Evolutionary conservation across 1,140 invertebrate genomes (phyloP), one percentile per base, ranked within the genome.

Genomic region (Eumaeus atala): DNA sequence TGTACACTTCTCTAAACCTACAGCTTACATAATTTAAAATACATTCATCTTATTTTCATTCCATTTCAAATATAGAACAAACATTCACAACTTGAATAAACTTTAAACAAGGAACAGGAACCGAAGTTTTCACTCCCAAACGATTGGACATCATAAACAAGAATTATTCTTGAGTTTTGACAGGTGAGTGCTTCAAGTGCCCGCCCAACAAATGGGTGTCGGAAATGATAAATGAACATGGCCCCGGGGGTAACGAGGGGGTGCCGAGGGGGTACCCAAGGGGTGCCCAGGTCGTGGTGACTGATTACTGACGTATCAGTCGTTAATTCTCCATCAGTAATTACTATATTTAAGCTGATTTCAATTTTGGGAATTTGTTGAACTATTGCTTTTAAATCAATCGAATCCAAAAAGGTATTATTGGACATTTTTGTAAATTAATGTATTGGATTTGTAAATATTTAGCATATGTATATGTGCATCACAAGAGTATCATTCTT

Each of bases 111-210:
- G 17, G 34, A 36, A n/a, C 11, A 17, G n/a, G n/a, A 40, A 51
- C 5, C 37, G 21, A 52, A 49, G 33, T 49, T 49, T 49, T 9
- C 35, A 44, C 38, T 48, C 52, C 21, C 28, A 16, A 42, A 58
- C 42, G 21, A 54, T 54, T 54, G 52, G 57, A 59, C 57, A 49
- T 47, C 37, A 56, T 60, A 60, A 56, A 49, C 58, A 60, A 60
- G 53, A 36, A 48, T 51, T 57, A 48, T 48, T 50, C 49, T 9
- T 14, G 38, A 60, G 58, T 60, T 61, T 61, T 61, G 59, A 61
- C 59, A 61, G 59, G 59, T 61, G 54, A 53, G 51, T 54, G 50
- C 51, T 57, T 36, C 35, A 58, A 40, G 42, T 36, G 50, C 16
- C 28, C 36, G 54, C n/a, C n/a, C 6, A 56, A 61, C 59, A 54